These are phyloP conservation scores for Haemorhous mexicanus DNA, from an alignment of 2,113 vertebrate genomes.

Conservation along the genomic window DNA sequence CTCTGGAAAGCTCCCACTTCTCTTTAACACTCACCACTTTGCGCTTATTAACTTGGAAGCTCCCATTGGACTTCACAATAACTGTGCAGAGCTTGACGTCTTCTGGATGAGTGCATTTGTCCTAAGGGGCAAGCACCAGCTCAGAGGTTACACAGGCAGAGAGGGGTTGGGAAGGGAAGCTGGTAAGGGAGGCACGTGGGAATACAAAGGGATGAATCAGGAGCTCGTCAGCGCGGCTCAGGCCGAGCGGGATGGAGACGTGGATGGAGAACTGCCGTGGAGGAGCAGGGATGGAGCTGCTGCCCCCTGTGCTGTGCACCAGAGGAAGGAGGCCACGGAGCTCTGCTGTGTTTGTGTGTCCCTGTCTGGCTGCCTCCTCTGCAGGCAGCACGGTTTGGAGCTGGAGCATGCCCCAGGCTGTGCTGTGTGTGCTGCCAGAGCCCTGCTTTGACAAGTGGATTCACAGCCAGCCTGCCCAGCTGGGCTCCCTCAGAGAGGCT, in stretches of 20 bases:
- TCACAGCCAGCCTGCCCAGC: background rate
- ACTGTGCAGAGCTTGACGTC: constrained; percentile 96
- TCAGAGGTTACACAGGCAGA: constrained; percentile 30
- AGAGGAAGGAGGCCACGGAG: background rate
- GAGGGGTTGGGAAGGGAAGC: background rate
- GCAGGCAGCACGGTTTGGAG: background rate
- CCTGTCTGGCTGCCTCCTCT: background rate
- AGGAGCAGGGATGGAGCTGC: background rate
- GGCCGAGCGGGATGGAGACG: background rate
- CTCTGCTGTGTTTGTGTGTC: background rate
- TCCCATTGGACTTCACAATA: constrained; percentile 95
- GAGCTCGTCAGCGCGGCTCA: background rate
- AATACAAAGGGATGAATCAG: background rate
- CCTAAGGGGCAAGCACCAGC: constrained; percentile 79
- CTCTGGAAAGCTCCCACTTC: constrained; percentile 7
- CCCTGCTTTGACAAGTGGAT: accelerated
- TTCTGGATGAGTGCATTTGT: constrained; percentile 96
- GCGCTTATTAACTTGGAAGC: constrained; percentile 93
- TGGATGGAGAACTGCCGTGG: background rate
- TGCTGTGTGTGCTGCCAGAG: background rate
- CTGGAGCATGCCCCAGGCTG: background rate
- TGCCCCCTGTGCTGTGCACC: background rate
- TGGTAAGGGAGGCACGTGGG: background rate
- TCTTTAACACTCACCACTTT: constrained; percentile 87
- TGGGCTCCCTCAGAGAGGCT: background rate